Evolutionary conservation across 2,888 invertebrate genomes (phyloP).

Genomic region (Zaprionus obscuricornis): DNA sequence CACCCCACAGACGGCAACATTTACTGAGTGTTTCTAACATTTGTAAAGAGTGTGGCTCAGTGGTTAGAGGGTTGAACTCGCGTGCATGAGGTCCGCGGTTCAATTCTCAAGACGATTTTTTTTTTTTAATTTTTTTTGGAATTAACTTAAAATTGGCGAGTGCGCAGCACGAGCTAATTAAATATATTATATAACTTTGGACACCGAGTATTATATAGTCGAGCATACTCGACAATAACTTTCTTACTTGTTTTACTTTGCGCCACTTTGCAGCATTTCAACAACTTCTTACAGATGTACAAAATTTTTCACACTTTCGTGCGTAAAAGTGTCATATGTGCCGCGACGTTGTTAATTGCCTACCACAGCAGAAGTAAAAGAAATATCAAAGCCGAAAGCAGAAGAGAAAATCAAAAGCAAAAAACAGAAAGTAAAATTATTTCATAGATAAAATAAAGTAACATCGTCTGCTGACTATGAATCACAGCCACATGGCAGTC

Average conservation of each 20-base stretch:
- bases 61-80: too few relatives aligned
- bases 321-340: conserved; percentile 74
- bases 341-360: conserved; percentile 68
- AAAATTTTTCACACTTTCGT: conserved; percentile 70
- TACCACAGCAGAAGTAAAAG: conserved; percentile 43
- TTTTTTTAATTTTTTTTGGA: too few relatives aligned
- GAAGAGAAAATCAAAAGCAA: too few relatives aligned
- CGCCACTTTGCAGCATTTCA: conserved; percentile 27
- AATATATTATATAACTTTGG: not conserved
- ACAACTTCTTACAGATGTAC: conserved; percentile 45
- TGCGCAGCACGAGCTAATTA: too few relatives aligned
- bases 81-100: too few relatives aligned
- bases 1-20: too few relatives aligned
- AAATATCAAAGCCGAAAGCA: conserved; percentile 1
- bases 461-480: conserved; percentile 45
- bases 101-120: too few relatives aligned
- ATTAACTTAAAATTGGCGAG: too few relatives aligned
- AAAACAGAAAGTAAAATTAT: conserved; percentile 66
- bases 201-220: conserved; percentile 14
- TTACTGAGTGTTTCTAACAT: too few relatives aligned
- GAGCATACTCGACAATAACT: too few relatives aligned
- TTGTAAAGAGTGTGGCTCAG: too few relatives aligned
- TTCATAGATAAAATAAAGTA: conserved; percentile 52
- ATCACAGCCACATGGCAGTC: conserved; percentile 47
- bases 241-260: too few relatives aligned